phyloP scores from a whole-genome alignment of 1,140 invertebrate species.

The Papilio xuthus region DNA sequence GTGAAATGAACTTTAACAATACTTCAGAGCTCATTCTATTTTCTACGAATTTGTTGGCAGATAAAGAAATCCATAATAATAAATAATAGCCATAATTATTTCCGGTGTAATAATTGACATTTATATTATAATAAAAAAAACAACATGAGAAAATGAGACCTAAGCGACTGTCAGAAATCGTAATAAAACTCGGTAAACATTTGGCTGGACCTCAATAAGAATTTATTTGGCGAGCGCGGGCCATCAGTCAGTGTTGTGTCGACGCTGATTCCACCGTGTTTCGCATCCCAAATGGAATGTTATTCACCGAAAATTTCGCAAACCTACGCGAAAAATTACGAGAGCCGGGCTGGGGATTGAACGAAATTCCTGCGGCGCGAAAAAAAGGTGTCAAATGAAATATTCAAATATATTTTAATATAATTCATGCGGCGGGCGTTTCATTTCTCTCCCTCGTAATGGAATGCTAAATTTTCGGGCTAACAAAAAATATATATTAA shows the following conservation, averaged over 20 bases:
- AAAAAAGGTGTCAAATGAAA: constrained; percentile 81
- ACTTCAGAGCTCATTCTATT: background rate
- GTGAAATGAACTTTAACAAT: no score
- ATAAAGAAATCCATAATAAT: no score
- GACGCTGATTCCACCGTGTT: constrained; percentile 79
- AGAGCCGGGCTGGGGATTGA: constrained; percentile 71
- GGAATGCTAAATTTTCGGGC: constrained; percentile 81
- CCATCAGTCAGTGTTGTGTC: constrained; percentile 77
- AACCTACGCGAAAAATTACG: constrained; percentile 79
- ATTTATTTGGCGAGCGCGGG: constrained; percentile 72
- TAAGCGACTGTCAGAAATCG: constrained; percentile 29
- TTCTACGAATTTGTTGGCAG: background rate
- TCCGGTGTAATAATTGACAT: constrained; percentile 11
- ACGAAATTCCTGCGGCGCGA: constrained; percentile 72
- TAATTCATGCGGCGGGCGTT: constrained; percentile 81
- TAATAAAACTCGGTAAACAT: constrained; percentile 36
- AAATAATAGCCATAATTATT: background rate
- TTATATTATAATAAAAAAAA: background rate
- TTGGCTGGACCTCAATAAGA: constrained; percentile 51
- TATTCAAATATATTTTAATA: constrained; percentile 82
- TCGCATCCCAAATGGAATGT: constrained; percentile 79
- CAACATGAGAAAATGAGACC: background rate
- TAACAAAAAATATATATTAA: constrained; percentile 82
- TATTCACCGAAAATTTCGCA: constrained; percentile 77
- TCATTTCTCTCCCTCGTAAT: constrained; percentile 81